phyloP scores from a whole-genome alignment of 2,113 vertebrate species.

The Hippolais icterina region DNA sequence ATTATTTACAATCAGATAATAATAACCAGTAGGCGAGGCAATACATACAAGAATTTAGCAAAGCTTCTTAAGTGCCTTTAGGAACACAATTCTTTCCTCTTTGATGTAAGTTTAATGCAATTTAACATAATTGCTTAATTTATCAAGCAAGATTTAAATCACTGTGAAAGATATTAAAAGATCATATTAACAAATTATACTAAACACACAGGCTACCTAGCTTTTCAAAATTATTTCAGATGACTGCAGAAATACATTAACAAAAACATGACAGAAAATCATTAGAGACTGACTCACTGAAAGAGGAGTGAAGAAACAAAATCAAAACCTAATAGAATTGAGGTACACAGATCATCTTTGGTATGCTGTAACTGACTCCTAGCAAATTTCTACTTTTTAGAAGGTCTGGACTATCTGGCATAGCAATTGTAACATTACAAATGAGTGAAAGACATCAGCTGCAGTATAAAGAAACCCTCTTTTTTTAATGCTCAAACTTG shows the following conservation, averaged over 20 bases:
- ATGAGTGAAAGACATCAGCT: background rate
- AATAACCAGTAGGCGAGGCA: background rate
- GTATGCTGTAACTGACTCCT: background rate
- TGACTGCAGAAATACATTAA: background rate
- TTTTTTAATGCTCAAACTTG: background rate
- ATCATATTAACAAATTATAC: background rate
- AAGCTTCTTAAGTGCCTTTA: background rate
- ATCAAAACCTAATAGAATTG: background rate
- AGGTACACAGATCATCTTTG: background rate
- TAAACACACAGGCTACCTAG: background rate
- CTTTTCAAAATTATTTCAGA: background rate
- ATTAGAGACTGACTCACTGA: background rate
- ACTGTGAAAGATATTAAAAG: background rate
- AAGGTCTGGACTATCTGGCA: background rate
- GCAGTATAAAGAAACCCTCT: background rate
- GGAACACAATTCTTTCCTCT: background rate
- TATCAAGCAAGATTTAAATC: background rate
- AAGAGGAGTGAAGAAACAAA: background rate
- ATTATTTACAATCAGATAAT: background rate
- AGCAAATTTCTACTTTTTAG: background rate
- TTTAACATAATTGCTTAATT: background rate
- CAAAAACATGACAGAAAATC: background rate
- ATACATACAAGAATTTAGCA: background rate
- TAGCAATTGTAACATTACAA: background rate
- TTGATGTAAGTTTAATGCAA: background rate